Base-by-base conservation (phyloP, 2,888 invertebrate genomes). In the Cryptus viduatorius region DNA sequence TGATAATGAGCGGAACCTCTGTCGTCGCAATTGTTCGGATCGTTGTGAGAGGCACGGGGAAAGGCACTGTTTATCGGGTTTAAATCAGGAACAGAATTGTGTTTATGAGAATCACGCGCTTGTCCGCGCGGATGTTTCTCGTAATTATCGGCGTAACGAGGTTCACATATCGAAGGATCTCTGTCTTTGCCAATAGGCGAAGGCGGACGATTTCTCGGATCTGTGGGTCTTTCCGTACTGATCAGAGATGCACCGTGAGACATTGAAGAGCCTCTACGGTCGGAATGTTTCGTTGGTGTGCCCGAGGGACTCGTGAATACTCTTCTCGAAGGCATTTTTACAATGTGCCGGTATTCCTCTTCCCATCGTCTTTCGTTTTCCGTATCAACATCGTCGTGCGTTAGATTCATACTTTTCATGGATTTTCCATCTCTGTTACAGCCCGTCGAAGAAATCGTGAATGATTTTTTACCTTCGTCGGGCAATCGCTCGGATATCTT, bases 61-160 rank as follows among this genome's bases (percentile, higher is more conserved):
- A 87, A 87, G 61, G 81, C 81, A 82, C 82, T 85, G 82, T 81
- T 86, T 19, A 79, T 82, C 14, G 77, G 46, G 67, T 67, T 87
- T 53, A 71, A 65, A 16, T 87, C 86, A 1, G 78, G 75, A 31
- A 83, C 72, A 1, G 81, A 31, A 68, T 53, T 59, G 37, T 83
- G 77, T 16, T 44, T 68, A 50, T 79, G 84, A 69, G 61, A 73
- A 24, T 87, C 82, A 37, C 83, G 82, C 1, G 84, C 59, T 2
- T 85, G 87, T 1, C 29, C 29, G 0, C 92, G 89, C 2, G 91
- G 90, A 84, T 91, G 90, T 16, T 91, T 87, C 56, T 92, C 92
- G n/a, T 92, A 92, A 75, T 92, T 92, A 56, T 92, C 91, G 0
- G 91, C 88, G 46, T 90, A 92, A 16, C 92, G 88, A 3, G 89